phyloP scores from a whole-genome alignment of 2,888 invertebrate species.

The Drosophila leonis region DNA sequence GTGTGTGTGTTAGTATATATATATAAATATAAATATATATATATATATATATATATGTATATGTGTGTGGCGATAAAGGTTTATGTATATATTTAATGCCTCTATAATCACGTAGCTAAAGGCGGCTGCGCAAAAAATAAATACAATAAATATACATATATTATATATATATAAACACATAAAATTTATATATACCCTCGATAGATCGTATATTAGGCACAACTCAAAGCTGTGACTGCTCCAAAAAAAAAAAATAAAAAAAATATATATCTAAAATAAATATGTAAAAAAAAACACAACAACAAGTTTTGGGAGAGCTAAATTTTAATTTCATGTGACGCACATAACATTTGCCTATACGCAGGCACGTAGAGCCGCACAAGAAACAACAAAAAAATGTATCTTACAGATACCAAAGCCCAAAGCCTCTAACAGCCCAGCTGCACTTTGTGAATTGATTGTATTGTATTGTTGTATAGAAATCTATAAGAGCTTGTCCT shows the following conservation, averaged over 20 bases:
- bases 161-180: not conserved
- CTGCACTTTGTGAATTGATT: not conserved
- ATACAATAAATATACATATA: conserved; percentile 20
- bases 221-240: conserved; percentile 38
- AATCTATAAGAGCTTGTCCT: not conserved
- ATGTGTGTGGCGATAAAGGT: conserved; percentile 39
- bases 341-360: conserved; percentile 65
- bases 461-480: not conserved
- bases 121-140: conserved; percentile 32
- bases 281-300: conserved; percentile 23
- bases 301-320: conserved; percentile 65
- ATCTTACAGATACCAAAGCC: conserved; percentile 53
- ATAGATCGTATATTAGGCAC: conserved; percentile 46
- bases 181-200: conserved; percentile 3
- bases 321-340: conserved; percentile 77
- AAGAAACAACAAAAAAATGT: conserved; percentile 45
- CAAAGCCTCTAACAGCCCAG: conserved; percentile 29
- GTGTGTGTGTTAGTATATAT: conserved; percentile 4
- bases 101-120: conserved; percentile 73
- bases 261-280: conserved; percentile 8
- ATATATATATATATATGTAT: not conserved
- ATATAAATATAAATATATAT: not conserved
- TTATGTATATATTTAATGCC: conserved; percentile 62
- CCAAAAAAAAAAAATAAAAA: conserved; percentile 25
- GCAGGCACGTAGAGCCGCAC: conserved; percentile 51